Percentiles rank a stretch among this genome's conserved stretches.
phyloP scores from a whole-genome alignment of 2,797 vertebrate genomes.

The Pteronotus mesoamericanus region DNA sequence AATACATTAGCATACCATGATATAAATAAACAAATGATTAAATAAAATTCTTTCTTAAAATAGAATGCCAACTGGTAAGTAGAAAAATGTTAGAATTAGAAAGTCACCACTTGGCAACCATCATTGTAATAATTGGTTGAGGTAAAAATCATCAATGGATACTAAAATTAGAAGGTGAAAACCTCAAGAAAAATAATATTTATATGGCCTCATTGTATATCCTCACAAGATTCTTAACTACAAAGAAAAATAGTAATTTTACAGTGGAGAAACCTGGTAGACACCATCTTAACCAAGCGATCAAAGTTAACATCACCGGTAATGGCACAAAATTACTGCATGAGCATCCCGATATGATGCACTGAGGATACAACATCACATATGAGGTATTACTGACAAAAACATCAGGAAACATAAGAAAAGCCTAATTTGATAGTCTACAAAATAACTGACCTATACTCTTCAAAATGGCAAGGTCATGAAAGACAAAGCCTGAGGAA shows the following conservation, averaged over 20 bases:
- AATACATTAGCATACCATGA: not conserved
- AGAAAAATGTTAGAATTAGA: constrained; percentile 10
- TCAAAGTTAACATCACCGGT: not conserved
- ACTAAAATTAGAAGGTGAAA: constrained; percentile 6
- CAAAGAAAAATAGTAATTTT: not conserved
- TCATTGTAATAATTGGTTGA: not conserved
- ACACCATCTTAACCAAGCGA: not conserved
- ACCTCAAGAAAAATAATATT: constrained; percentile 22
- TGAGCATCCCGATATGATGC: not conserved
- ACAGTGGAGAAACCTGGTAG: not conserved
- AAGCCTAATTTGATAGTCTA: not conserved
- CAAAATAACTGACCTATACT: constrained; percentile 15
- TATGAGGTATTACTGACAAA: not conserved
- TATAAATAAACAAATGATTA: not conserved
- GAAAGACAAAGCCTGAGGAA: constrained; percentile 16
- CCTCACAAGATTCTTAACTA: not conserved
- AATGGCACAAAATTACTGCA: not conserved
- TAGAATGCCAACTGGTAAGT: not conserved
- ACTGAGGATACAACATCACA: not conserved
- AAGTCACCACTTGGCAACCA: not conserved
- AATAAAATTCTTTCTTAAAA: constrained; percentile 8
- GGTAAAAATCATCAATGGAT: constrained; percentile 11
- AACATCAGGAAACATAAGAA: not conserved
- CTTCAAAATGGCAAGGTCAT: constrained; percentile 22
- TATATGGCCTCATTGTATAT: not conserved